These are phyloP conservation scores for Glaucidium brasilianum DNA, from an alignment of 2,113 vertebrate genomes.

Conservation along the genomic window DNA sequence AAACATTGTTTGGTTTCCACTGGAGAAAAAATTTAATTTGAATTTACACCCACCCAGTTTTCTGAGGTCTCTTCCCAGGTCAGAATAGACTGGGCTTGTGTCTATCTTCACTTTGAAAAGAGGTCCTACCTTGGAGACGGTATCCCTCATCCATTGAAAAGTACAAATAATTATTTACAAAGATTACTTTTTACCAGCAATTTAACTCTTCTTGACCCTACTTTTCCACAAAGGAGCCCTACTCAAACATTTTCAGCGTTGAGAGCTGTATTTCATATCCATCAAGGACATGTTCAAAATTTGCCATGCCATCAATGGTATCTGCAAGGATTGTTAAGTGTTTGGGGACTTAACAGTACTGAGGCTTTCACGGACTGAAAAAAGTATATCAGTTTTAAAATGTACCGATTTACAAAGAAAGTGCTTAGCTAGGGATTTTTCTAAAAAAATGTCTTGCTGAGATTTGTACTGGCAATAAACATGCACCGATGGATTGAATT, in stretches of 20 bases:
- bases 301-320: background rate
- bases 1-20: background rate
- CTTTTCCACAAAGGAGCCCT: background rate
- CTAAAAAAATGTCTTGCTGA: background rate
- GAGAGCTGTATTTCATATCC: background rate
- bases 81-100: background rate
- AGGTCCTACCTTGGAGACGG: background rate
- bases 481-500: background rate
- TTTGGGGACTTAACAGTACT: background rate
- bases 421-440: background rate
- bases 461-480: slow-evolving; percentile 19
- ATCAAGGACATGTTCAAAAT: background rate
- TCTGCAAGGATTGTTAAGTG: background rate
- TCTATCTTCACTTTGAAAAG: background rate
- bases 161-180: background rate
- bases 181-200: background rate
- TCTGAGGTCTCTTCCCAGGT: background rate
- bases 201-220: background rate
- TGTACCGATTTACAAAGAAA: background rate
- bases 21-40: background rate
- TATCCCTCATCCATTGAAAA: background rate
- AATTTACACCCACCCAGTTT: background rate
- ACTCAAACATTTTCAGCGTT: background rate
- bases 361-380: background rate
- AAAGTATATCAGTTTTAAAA: background rate